Percentiles rank a stretch among this genome's conserved stretches.
Evolutionary conservation across 2,797 vertebrate species (phyloP).

Genomic region (Geotrypetes seraphini): DNA sequence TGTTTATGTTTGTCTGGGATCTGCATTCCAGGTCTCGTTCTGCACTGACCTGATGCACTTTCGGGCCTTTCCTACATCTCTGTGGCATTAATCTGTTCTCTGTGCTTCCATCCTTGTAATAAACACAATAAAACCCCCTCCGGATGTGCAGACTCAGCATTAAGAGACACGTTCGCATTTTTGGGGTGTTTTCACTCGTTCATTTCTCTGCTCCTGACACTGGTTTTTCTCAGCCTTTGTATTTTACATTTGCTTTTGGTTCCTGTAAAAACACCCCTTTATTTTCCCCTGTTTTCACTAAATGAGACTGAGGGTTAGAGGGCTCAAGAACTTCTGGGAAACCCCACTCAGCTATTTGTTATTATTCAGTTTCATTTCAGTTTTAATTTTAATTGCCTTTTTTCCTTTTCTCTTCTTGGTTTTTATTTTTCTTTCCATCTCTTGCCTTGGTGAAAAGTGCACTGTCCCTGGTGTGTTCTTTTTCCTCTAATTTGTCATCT

Average conservation of each 20-base stretch:
- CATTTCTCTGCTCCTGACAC: no score
- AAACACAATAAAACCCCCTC: constrained; percentile 29
- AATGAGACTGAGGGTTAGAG: no score
- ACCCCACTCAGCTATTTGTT: no score
- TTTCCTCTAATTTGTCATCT: not conserved
- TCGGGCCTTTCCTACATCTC: constrained; percentile 1
- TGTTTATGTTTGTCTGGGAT: not conserved
- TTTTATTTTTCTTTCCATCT: constrained; percentile 18
- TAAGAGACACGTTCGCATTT: constrained; percentile 35
- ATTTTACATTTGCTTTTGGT: no score
- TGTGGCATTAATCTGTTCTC: constrained; percentile 30
- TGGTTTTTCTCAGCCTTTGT: no score
- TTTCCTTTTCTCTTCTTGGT: constrained; percentile 20
- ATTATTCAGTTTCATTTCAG: no score
- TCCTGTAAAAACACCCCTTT: no score
- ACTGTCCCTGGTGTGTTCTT: not conserved
- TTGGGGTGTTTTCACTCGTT: no score
- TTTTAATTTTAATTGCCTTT: constrained; percentile 23
- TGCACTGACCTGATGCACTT: not conserved
- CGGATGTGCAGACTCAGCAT: constrained; percentile 60
- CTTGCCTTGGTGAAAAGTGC: constrained; percentile 3
- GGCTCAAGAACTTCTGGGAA: no score
- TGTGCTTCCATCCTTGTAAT: not conserved
- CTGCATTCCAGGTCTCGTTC: not conserved
- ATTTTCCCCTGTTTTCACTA: no score